A percentile compares a stretch with the other conserved stretches of the same genome.
Conservation (phyloP, 2,797 vertebrate species). For the Hirundo rustica region DNA sequence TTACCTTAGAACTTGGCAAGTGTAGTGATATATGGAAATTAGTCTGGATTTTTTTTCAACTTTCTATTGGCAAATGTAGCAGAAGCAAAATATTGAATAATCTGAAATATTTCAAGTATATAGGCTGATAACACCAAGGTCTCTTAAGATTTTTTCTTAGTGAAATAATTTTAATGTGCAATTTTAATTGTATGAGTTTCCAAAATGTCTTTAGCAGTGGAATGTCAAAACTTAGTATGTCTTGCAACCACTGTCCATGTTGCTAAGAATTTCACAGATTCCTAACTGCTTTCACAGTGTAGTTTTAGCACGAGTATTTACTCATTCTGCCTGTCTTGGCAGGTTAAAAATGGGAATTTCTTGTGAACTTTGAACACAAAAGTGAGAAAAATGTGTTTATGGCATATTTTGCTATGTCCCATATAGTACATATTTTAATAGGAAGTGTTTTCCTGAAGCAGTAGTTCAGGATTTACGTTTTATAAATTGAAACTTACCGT, state of each 20-base stretch:
- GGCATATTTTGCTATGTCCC: not conserved
- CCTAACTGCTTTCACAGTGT: not conserved
- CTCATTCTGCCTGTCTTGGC: not conserved
- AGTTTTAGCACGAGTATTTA: not conserved
- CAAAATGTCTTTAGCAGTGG: not conserved
- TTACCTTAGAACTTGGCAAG: not conserved
- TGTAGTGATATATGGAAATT: not conserved
- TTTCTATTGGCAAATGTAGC: not conserved
- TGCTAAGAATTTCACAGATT: not conserved
- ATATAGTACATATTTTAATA: not conserved
- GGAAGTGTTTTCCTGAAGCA: not conserved
- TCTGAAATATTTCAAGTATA: not conserved
- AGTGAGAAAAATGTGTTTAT: not conserved
- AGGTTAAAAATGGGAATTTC: not conserved
- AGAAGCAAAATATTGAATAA: not conserved
- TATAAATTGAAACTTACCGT: rapidly evolving
- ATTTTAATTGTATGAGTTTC: not conserved
- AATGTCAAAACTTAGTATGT: not conserved
- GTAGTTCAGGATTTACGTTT: not conserved
- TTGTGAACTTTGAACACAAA: not conserved
- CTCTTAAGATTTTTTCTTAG: not conserved
- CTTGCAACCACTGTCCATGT: not conserved
- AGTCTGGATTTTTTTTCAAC: not conserved
- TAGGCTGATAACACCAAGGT: not conserved
- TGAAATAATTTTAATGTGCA: not conserved